phyloP scores from a whole-genome alignment of 2,888 invertebrate genomes.

The Hirudinaria manillensis region DNA sequence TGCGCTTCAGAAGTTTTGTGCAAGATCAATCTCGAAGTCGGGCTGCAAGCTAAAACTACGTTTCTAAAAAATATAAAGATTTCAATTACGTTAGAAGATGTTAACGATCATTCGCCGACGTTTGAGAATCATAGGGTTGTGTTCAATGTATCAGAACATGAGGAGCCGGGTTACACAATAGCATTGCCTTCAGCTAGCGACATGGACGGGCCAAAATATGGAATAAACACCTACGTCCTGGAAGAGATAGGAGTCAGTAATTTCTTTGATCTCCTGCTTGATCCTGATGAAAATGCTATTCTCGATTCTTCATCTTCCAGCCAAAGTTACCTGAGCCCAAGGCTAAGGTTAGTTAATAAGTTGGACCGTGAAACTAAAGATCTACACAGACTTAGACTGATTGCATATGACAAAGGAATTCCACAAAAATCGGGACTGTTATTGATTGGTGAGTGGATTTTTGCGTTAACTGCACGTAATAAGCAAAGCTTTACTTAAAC shows the following conservation, averaged over 20 bases:
- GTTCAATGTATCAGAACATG: not conserved
- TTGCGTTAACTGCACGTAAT: not conserved
- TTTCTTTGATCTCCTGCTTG: slow-evolving; percentile 1
- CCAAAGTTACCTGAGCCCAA: not conserved
- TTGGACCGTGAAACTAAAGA: slow-evolving; percentile 37
- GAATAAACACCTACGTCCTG: not conserved
- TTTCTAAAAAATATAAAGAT: not conserved
- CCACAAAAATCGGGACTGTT: slow-evolving; percentile 39
- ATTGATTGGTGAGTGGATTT: not conserved
- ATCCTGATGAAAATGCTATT: too few species aligned
- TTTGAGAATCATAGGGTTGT: slow-evolving; percentile 11
- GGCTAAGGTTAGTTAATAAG: slow-evolving; percentile 24
- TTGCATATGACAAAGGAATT: slow-evolving; percentile 80
- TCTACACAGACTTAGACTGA: slow-evolving; percentile 68
- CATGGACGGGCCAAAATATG: not conserved
- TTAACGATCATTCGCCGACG: not conserved
- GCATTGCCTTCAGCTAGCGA: not conserved
- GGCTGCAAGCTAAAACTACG: not conserved
- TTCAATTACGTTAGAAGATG: not conserved
- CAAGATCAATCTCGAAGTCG: not conserved
- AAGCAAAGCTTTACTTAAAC: too few species aligned
- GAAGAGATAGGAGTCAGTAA: not conserved
- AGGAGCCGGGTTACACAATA: not conserved
- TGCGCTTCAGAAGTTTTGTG: not conserved
- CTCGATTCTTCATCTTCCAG: too few species aligned